Percentiles rank a stretch among this genome's conserved stretches.
These are phyloP conservation scores for Aradus depressus DNA, from an alignment of 2,888 invertebrate species.

Conservation along the genomic window DNA sequence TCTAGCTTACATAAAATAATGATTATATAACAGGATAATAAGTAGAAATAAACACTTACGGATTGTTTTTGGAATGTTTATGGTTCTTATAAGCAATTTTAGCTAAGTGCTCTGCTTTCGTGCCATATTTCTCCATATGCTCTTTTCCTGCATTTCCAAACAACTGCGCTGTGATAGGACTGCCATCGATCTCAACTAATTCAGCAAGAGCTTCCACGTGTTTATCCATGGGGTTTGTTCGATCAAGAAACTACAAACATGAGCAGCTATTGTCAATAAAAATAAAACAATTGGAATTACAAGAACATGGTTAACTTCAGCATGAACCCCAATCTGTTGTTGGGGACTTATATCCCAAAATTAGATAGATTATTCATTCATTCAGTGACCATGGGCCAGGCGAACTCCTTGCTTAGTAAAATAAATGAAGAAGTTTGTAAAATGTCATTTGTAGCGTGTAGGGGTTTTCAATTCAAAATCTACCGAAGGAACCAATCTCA, in stretches of 20 bases:
- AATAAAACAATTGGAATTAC: background rate
- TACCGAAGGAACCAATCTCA: no score
- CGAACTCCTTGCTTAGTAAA: no score
- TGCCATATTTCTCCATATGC: constrained; percentile 93
- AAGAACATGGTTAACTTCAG: background rate
- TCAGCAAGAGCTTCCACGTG: constrained; percentile 80
- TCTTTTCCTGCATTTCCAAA: constrained; percentile 94
- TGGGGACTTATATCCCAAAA: background rate
- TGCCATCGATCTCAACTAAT: constrained; percentile 61
- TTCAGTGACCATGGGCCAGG: no score
- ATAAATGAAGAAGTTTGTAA: no score
- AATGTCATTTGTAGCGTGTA: no score
- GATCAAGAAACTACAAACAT: constrained; percentile 52
- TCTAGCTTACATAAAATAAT: background rate
- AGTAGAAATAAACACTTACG: constrained; percentile 44
- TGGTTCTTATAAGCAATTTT: constrained; percentile 98
- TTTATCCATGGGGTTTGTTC: constrained; percentile 80
- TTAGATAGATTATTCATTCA: background rate
- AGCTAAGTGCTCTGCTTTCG: constrained; percentile 83
- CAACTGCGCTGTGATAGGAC: constrained; percentile 86
- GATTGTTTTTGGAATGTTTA: constrained; percentile 91
- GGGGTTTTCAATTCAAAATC: no score
- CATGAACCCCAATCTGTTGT: background rate
- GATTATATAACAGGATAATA: background rate
- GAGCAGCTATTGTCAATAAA: background rate